Base-by-base conservation (phyloP, 1,140 invertebrate genomes). In the Achroia grisella region DNA sequence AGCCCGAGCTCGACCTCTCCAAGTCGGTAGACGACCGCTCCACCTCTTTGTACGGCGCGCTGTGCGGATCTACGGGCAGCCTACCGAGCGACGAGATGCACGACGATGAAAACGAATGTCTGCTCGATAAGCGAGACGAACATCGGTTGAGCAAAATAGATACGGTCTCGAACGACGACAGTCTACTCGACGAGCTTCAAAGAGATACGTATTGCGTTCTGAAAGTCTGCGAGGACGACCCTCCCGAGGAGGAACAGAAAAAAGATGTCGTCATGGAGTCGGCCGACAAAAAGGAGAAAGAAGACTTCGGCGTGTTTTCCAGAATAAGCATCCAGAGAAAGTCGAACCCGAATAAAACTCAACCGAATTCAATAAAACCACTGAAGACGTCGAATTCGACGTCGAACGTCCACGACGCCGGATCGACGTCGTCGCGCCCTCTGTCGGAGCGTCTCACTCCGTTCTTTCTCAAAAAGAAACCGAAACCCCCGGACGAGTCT, bases 401-500 rank as follows among this genome's bases (percentile, higher is more conserved):
- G 17, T 81, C 77, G 4, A 79, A 81, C 52, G 72, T 78, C 4
- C 68, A 72, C 46, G 76, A 80, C 39, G 64, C 65, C 5, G 70
- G 64, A 0, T 45, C 72, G n/a, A 72, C 70, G 45, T 41, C 71
- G 42, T 76, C 81, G 50, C 65, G 74, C 4, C 78, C 78, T 40
- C 44, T 87, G 11, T 43, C 84, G 10, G 80, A 86, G 45, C 48
- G 80, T 23, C 54, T 86, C 12, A 76, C 80, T 37, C 75, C 77
- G 1, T 86, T 80, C 33, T 85, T 87, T 59, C 55, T 86, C 0
- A 86, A 86, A 48, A 79, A 78, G 49, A 87, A 86, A 42, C 56
- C 73, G 11, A 86, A 86, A 51, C 67, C 77, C 11, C 50, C 72
- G 32, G 70, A 75, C 10, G 74, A 77, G 10, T 8, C 56, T 31